These are phyloP conservation scores for Fistularia commersonii DNA, from an alignment of 2,797 vertebrate genomes.

Conservation along the genomic window DNA sequence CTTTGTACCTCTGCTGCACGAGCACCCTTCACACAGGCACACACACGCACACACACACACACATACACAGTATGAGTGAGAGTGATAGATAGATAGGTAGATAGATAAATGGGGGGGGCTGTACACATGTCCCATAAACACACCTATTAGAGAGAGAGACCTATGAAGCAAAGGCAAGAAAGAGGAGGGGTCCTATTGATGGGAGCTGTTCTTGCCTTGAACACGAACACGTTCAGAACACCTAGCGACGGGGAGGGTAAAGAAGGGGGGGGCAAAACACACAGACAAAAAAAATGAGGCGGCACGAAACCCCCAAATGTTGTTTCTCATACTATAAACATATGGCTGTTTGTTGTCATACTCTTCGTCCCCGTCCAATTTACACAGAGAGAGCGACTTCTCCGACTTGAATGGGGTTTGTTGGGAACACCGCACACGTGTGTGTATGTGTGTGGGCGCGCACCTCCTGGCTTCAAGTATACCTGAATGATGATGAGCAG, in stretches of 20 bases:
- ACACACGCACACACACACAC: constrained; percentile 15
- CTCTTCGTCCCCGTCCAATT: constrained; percentile 69
- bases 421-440: too few relatives aligned
- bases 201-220: constrained; percentile 61
- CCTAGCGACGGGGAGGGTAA: constrained; percentile 42
- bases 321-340: constrained; percentile 68
- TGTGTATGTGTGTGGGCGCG: constrained; percentile 33
- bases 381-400: constrained; percentile 60
- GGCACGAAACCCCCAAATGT: constrained; percentile 65
- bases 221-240: constrained; percentile 61
- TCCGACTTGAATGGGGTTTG: constrained; percentile 52
- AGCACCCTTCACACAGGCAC: constrained; percentile 48
- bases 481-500: constrained; percentile 72
- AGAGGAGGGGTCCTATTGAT: constrained; percentile 32
- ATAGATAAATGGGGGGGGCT: too few relatives aligned
- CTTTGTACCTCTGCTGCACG: constrained; percentile 70
- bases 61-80: too few relatives aligned
- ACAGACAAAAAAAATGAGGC: constrained; percentile 42
- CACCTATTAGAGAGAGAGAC: constrained; percentile 24
- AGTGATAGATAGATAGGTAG: too few relatives aligned
- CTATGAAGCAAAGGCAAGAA: neutral
- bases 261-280: constrained; percentile 21
- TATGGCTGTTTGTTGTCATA: constrained; percentile 77
- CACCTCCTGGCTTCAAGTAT: constrained; percentile 51
- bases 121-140: constrained; percentile 18